Evolutionary conservation across 2,888 invertebrate genomes (phyloP).

Genomic region (Argyresthia goedartella): DNA sequence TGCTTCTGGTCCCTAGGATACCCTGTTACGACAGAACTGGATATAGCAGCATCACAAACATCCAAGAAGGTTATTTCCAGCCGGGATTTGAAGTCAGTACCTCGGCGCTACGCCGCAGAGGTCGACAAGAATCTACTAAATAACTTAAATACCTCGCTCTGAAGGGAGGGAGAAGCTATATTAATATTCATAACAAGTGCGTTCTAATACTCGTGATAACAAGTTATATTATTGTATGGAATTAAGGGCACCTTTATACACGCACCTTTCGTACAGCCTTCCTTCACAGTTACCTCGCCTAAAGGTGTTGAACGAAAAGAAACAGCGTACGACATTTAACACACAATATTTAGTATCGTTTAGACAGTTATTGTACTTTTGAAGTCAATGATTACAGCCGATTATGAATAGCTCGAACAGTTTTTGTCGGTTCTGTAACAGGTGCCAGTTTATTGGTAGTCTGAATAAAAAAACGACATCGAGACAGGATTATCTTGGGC

Average conservation of each 20-base stretch:
- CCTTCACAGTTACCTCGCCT: constrained; percentile 26
- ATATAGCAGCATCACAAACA: too few relatives aligned
- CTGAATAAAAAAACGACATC: constrained; percentile 18
- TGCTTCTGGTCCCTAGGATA: too few relatives aligned
- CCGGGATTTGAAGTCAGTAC: too few relatives aligned
- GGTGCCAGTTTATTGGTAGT: constrained; percentile 31
- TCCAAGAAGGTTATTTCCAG: too few relatives aligned
- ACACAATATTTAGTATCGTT: constrained; percentile 67
- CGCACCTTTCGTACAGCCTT: constrained; percentile 32
- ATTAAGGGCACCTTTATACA: constrained; percentile 36
- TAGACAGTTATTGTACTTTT: constrained; percentile 66
- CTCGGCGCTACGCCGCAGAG: too few relatives aligned
- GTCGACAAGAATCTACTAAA: too few relatives aligned
- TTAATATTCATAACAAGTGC: too few relatives aligned
- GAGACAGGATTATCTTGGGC: constrained; percentile 17
- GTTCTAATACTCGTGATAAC: too few relatives aligned
- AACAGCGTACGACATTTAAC: constrained; percentile 62
- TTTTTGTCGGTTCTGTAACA: constrained; percentile 44
- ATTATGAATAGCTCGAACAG: constrained; percentile 43
- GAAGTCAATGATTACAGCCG: constrained; percentile 60
- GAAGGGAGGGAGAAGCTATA: too few relatives aligned
- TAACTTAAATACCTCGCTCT: too few relatives aligned
- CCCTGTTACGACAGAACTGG: too few relatives aligned
- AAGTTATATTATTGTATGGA: too few relatives aligned
- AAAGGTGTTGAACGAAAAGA: constrained; percentile 63